Base-by-base conservation (phyloP, 2,888 invertebrate genomes). In the Drosophila bunnanda region DNA sequence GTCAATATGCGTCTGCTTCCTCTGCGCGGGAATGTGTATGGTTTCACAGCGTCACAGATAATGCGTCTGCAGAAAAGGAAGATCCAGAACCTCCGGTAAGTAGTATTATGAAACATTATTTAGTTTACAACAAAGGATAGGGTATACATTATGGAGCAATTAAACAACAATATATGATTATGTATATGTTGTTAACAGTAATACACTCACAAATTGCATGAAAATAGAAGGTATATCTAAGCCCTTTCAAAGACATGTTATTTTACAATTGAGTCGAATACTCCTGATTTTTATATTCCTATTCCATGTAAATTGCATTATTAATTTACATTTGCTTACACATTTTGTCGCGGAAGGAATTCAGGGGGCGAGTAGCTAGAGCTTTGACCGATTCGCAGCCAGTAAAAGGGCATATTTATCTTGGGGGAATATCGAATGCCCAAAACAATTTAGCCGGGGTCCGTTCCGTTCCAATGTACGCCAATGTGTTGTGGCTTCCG, bases 391-490 rank as follows among this genome's bases (percentile, higher is more conserved):
- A 58, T 61, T 60, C 39, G 56, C 61, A 61, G 36, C 69, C 41
- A 38, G 60, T 68, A 69, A 60, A 68, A 59, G 69, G 43, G 69
- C 43, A 60, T 68, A 64, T 39, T 58, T 62, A 71, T 71, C 71
- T 70, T 59, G 59, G 54, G 73, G 73, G 58, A 71, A 70, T 50
- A 50, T 59, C 59, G 59, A 73, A 73, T 54, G 39, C 71, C 71
- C 73, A 73, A 70, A 70, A 73, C 73, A 73, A 73, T 73, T 73
- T 73, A 50, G 34, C 15, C 46, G 43, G 53, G 62, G 32, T 50
- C 50, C 32, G 50, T 20, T 50, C 32, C 50, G 32, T 32, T 70
- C 62, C 62, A n/a, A 25, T 44, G 61, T 38, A 48, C 41, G 70
- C 44, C 46, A 60, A 44, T 72, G 74, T 66, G 56, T 41, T 58